A percentile compares a stretch with the other conserved stretches of the same genome.
Evolutionary conservation across 2,888 invertebrate genomes (phyloP).

Genomic region (Ophion ventricosus): DNA sequence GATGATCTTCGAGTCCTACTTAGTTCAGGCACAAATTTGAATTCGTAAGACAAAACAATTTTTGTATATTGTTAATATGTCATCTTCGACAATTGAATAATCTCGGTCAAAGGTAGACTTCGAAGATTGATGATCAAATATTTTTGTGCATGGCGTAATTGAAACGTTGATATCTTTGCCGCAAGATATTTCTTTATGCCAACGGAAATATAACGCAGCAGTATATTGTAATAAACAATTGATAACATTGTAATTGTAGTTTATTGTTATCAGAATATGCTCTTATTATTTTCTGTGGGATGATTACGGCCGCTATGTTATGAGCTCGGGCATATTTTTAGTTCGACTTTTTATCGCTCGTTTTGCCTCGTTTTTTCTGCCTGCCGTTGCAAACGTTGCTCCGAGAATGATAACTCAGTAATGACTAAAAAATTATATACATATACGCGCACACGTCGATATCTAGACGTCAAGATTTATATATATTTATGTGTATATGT

Average conservation of each 20-base stretch:
- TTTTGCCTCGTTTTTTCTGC: constrained; percentile 28
- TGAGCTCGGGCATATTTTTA: constrained; percentile 29
- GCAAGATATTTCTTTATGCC: neutral
- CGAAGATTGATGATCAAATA: neutral
- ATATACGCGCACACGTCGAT: neutral
- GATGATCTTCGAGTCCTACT: neutral
- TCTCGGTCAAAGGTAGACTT: neutral
- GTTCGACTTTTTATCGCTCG: constrained; percentile 38
- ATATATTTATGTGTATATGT: constrained; percentile 1
- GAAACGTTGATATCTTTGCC: constrained; percentile 2
- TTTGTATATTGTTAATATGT: neutral
- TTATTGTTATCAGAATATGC: constrained; percentile 3
- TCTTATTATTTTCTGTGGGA: constrained; percentile 45
- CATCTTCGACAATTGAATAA: neutral
- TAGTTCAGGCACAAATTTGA: neutral
- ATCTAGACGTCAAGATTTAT: neutral
- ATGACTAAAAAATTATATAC: constrained; percentile 8
- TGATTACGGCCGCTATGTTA: constrained; percentile 48
- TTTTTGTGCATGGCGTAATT: neutral
- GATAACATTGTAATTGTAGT: constrained; percentile 48
- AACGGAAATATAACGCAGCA: constrained; percentile 19
- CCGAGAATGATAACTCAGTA: constrained; percentile 32
- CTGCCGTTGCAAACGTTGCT: constrained; percentile 41
- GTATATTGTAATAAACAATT: constrained; percentile 34
- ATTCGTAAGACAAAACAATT: neutral